Base-by-base conservation (phyloP, 2,888 invertebrate species). In the Agonopterix heracliana region DNA sequence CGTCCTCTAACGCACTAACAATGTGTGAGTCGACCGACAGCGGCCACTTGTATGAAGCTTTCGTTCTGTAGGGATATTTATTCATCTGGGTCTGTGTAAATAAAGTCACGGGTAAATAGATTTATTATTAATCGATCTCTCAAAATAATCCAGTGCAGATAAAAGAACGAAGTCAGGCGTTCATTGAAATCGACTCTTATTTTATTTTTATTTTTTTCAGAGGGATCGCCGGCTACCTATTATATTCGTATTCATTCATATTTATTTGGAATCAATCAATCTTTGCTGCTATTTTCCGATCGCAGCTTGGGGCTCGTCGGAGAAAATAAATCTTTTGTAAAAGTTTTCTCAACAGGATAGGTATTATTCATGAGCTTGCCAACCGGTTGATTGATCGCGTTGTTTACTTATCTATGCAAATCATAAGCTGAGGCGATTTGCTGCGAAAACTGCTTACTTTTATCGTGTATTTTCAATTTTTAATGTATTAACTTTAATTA, bases 261-360 rank as follows among this genome's bases (percentile, higher is more conserved):
- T 83, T 79, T 79, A 78, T 78, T 76, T 71, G 61, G 66, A 78
- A 82, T 80, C 83, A 78, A 87, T 85, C 85, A 85, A 85, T 86
- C 84, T 82, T 80, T 76, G 77, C 74, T 71, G 69, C 70, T 74
- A 77, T 77, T 74, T 72, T 66, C 69, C 70, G 73, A 73, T 70
- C 70, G 71, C 64, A 71, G 64, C 66, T 63, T 64, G 66, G 43
- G 36, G 14, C 43, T 9, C 67, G 69, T 63, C 61, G 67, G 68
- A 73, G 80, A 78, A 80, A 79, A 85, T 83, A 85, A 85, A 86
- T 84, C 80, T 83, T 84, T 85, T 84, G 80, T 83, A 73, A 74
- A 83, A 85, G 71, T 83, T 83, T 78, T 74, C 79, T 77, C 63
- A 73, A 70, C 70, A 70, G 75, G 72, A 81, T 78, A 76, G 78